A percentile compares a stretch with the other conserved stretches of the same genome.
These are phyloP conservation scores for Xylota sylvarum DNA, from an alignment of 2,888 invertebrate genomes.

Conservation along the genomic window DNA sequence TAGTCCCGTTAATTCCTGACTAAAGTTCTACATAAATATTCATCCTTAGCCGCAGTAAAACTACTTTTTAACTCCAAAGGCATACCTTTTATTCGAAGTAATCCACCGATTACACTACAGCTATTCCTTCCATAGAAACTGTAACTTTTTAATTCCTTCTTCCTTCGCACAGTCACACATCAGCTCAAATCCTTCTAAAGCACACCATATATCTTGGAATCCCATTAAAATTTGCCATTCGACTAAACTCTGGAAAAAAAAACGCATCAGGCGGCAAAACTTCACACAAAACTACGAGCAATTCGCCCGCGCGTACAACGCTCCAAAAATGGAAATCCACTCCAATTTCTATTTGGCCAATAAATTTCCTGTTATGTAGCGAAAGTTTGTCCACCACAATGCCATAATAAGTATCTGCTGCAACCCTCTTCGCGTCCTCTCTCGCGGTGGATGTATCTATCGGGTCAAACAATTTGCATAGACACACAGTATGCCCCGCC, in stretches of 20 bases:
- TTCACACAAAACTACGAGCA: conserved; percentile 46
- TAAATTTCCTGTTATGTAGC: conserved; percentile 71
- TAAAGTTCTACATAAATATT: neutral
- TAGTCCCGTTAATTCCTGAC: neutral
- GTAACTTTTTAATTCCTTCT: conserved; percentile 18
- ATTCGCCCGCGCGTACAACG: conserved; percentile 45
- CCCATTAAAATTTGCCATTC: conserved; percentile 42
- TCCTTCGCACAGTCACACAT: conserved; percentile 30
- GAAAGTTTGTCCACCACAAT: conserved; percentile 72
- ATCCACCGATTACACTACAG: conserved; percentile 24
- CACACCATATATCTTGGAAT: conserved; percentile 49
- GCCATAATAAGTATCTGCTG: conserved; percentile 57
- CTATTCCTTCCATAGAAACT: conserved; percentile 7
- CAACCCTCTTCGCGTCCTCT: neutral
- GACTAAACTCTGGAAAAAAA: neutral
- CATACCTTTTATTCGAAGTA: neutral
- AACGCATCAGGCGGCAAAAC: conserved; percentile 50
- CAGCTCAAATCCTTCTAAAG: conserved; percentile 30
- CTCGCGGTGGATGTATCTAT: conserved; percentile 11
- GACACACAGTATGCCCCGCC: conserved; percentile 45
- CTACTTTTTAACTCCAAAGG: neutral
- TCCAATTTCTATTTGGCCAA: conserved; percentile 74
- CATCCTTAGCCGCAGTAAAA: neutral
- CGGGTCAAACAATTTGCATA: conserved; percentile 73
- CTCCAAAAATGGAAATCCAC: conserved; percentile 71